phyloP scores from a whole-genome alignment of 2,113 vertebrate genomes.

The Trachemys scripta region DNA sequence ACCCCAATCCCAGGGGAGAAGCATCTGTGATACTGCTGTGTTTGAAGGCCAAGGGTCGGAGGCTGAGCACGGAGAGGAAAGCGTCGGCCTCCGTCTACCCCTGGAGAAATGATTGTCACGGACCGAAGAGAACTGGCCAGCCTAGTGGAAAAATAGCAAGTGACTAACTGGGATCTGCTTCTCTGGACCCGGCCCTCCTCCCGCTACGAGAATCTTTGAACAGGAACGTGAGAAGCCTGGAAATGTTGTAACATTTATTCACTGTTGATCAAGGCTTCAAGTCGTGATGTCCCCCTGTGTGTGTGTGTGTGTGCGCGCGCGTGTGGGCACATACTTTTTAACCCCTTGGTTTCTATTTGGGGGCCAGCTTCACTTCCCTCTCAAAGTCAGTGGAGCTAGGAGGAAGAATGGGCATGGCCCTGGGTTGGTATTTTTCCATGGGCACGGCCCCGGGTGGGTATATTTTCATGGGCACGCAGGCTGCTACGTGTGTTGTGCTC shows the following conservation, averaged over 20 bases:
- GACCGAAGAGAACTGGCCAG: neutral
- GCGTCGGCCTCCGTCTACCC: neutral
- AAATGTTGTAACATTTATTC: neutral
- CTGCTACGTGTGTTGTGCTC: neutral
- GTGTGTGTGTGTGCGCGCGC: rapidly evolving
- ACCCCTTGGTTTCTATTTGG: neutral
- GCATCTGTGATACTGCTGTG: neutral
- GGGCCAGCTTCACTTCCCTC: neutral
- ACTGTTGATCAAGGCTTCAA: neutral
- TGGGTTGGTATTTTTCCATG: neutral
- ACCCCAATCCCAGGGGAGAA: neutral
- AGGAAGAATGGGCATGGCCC: neutral
- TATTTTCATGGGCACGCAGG: neutral
- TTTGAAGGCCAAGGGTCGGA: neutral
- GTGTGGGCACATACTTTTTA: neutral
- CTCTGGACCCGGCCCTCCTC: no score
- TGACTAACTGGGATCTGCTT: no score
- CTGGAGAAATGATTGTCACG: neutral
- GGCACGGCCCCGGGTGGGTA: no score
- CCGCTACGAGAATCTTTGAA: neutral
- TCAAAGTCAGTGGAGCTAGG: neutral
- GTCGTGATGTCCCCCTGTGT: neutral
- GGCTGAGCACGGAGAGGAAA: neutral
- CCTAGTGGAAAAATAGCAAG: neutral
- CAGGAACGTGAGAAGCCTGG: neutral